A percentile compares a stretch with the other conserved stretches of the same genome.
phyloP scores from a whole-genome alignment of 2,888 invertebrate species.

The Chirona hameri region DNA sequence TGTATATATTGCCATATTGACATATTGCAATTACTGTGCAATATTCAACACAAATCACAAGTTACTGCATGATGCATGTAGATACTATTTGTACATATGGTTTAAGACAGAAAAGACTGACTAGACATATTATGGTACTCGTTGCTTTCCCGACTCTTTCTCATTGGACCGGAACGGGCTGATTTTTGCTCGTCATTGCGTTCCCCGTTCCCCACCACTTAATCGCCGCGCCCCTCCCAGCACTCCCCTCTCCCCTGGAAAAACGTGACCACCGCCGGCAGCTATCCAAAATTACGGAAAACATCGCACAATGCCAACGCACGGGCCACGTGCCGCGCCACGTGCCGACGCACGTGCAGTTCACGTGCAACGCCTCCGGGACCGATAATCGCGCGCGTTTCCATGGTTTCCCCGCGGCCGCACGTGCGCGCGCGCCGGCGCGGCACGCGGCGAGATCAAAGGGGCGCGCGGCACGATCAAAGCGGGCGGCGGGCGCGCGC shows the following conservation, averaged over 20 bases:
- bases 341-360: not conserved
- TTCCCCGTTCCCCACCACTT: not conserved
- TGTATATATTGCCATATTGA: too few species aligned
- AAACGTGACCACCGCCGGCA: not conserved
- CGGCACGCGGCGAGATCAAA: constrained; percentile 9
- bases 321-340: not conserved
- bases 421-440: constrained; percentile 5
- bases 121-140: not conserved
- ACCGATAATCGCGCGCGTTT: constrained; percentile 6
- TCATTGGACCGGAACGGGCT: not conserved
- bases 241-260: not conserved
- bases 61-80: too few species aligned
- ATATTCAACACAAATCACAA: too few species aligned
- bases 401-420: constrained; percentile 9
- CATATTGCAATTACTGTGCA: too few species aligned
- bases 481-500: not conserved
- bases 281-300: constrained; percentile 8
- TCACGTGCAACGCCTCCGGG: not conserved
- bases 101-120: too few species aligned
- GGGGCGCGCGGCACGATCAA: not conserved
- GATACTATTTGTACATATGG: too few species aligned
- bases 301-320: not conserved
- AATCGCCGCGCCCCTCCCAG: not conserved
- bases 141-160: not conserved
- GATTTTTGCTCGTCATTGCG: not conserved